Conservation (phyloP, 2,113 vertebrate genomes). For the Corapipo altera region DNA sequence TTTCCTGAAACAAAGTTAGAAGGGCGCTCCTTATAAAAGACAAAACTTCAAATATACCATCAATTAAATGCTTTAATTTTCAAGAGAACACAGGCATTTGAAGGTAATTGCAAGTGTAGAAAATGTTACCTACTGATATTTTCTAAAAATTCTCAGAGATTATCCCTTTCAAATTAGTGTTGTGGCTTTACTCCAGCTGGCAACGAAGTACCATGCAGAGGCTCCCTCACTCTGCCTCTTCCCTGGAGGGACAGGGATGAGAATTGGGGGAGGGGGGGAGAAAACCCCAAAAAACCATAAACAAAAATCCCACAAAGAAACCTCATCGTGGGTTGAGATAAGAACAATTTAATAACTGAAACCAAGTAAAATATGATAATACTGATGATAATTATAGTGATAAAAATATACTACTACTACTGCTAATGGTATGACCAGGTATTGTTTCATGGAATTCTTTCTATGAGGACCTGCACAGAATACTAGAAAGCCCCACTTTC, state of each 20-base stretch:
- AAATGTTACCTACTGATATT: background rate
- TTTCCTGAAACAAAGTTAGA: background rate
- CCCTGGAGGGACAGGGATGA: background rate
- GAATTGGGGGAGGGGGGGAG: background rate
- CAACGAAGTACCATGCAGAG: background rate
- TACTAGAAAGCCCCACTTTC: background rate
- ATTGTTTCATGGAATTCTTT: background rate
- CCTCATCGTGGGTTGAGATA: background rate
- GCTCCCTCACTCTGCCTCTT: background rate
- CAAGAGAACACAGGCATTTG: background rate
- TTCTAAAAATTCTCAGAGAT: background rate
- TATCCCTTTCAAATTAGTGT: background rate
- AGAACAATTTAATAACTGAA: background rate
- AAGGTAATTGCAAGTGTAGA: background rate
- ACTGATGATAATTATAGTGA: background rate
- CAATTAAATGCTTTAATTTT: background rate
- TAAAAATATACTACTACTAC: background rate
- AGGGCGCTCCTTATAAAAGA: background rate
- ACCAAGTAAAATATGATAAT: background rate
- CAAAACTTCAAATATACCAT: background rate
- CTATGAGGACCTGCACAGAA: background rate
- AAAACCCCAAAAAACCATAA: background rate
- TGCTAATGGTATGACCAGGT: background rate
- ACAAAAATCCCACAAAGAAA: background rate
- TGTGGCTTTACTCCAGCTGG: background rate